A percentile compares a stretch with the other conserved stretches of the same genome.
phyloP scores from a whole-genome alignment of 2,113 vertebrate genomes.

The Amblyornis subalaris region DNA sequence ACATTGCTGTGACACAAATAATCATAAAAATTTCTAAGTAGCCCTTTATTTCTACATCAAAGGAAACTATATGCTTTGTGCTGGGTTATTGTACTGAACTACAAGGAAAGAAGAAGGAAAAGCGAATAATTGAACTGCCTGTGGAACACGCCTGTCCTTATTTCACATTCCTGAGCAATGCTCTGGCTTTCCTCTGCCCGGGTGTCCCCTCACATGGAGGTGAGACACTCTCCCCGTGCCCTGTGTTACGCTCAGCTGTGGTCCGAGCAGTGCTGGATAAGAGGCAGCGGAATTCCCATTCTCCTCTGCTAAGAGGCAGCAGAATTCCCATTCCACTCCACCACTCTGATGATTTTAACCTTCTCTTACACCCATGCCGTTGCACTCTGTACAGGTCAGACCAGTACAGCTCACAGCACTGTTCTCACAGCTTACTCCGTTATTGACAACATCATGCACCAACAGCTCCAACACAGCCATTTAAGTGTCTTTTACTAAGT shows the following conservation, averaged over 20 bases:
- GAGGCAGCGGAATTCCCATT: neutral
- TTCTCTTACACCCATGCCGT: neutral
- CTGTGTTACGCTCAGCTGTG: fast-evolving
- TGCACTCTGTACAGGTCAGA: neutral
- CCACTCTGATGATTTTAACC: neutral
- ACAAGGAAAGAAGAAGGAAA: neutral
- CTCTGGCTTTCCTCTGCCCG: neutral
- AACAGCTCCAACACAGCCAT: fast-evolving
- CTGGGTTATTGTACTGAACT: neutral
- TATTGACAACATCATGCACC: neutral
- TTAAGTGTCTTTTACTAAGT: neutral
- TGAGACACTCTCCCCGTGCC: fast-evolving
- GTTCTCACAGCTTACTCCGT: fast-evolving
- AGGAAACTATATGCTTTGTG: neutral
- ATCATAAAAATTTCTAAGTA: neutral
- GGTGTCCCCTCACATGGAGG: neutral
- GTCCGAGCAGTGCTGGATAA: fast-evolving
- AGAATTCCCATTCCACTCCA: neutral
- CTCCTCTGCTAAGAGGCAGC: neutral
- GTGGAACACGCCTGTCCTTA: neutral
- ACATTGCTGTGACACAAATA: neutral
- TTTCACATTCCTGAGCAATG: neutral
- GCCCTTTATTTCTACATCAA: neutral
- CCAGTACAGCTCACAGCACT: neutral
- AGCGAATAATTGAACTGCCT: neutral